Evolutionary conservation across 2,888 invertebrate species (phyloP).

Genomic region (Bruchidius siliquastri): DNA sequence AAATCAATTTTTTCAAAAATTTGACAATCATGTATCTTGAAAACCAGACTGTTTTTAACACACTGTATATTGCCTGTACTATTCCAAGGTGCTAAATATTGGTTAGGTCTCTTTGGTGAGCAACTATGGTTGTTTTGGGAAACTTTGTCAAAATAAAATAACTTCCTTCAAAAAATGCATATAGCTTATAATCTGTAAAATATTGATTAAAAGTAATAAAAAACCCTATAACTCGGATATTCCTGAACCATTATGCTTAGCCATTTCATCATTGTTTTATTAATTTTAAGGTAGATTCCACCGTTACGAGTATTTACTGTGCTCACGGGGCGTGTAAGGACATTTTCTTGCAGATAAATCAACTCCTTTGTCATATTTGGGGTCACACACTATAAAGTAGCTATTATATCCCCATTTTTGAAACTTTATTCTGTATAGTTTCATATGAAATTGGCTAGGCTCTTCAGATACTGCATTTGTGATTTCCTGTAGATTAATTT

Average conservation of each 20-base stretch:
- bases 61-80: too few species aligned
- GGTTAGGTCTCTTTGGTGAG: too few species aligned
- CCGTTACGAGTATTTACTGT: background rate
- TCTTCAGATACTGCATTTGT: too few species aligned
- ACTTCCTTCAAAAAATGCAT: too few species aligned
- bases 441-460: background rate
- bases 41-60: too few species aligned
- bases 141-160: too few species aligned
- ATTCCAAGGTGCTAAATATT: too few species aligned
- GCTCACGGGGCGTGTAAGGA: background rate
- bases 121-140: too few species aligned
- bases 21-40: too few species aligned
- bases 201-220: background rate
- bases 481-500: too few species aligned
- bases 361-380: background rate
- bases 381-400: background rate
- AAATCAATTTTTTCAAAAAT: too few species aligned
- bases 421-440: background rate
- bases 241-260: background rate
- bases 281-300: background rate
- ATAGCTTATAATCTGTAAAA: background rate
- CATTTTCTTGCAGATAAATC: background rate
- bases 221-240: background rate
- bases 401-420: background rate
- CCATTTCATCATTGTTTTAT: background rate